Base-by-base conservation (phyloP, 2,888 invertebrate genomes). In the Plemyria rubiginata region DNA sequence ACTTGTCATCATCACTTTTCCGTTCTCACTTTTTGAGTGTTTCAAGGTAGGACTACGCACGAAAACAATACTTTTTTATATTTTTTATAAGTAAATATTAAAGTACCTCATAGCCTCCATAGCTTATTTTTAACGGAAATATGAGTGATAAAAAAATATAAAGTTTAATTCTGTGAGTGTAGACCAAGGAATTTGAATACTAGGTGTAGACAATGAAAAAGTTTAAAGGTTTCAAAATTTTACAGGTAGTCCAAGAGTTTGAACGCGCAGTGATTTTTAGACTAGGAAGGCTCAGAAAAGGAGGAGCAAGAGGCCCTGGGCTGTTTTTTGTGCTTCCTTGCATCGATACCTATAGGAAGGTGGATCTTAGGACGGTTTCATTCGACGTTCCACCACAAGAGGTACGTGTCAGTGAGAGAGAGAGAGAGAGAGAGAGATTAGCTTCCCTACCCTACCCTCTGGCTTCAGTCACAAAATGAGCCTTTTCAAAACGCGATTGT, bases 381-480 rank as follows among this genome's bases (percentile, higher is more conserved):
- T 99, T 99, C 81, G 98, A 99, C 89, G 98, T 99, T 0, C 98
- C 99, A 49, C 98, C 98, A 0, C 99, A 99, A 93, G 98, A 99
- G 94, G 98, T 98, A 85, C 76, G 76, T 73, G 22, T 65, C 12
- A 7, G 12, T 32, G 6, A 32, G 32, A 22, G 3, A 22, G 22
- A 2, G 22, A 22, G 22, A 22, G 22, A 22, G 22, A 22, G 22
- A 22, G 22, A 22, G 22, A 22, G 22, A 3, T 22, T 2, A 22
- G 22, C 1, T 1, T 22, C 1, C 22, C 2, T n/a, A n/a, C n/a
- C n/a, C n/a, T n/a, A n/a, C n/a, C n/a, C n/a, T n/a, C n/a, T 22
- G 22, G 22, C 22, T 3, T 22, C 22, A 22, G 22, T 22, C 22
- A 22, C 1, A 22, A 22, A 22, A 22, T 22, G 22, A 22, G 22